Conservation (phyloP, 2,888 invertebrate species). For the Cephus nigrinus region DNA sequence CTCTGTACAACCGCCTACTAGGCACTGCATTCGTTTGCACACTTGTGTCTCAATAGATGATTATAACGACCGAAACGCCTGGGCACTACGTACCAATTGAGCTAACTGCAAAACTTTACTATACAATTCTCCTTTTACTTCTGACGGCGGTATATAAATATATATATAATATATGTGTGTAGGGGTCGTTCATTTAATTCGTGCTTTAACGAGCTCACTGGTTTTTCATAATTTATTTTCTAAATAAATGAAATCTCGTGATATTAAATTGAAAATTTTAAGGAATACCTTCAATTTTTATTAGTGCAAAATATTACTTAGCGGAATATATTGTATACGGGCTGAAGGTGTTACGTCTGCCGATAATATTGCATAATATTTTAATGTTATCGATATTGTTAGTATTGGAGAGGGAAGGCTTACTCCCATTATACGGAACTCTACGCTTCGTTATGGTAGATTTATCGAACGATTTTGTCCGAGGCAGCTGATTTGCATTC, state of each 20-base stretch:
- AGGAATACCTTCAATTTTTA: not conserved
- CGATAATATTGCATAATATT: not conserved
- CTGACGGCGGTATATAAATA: not conserved
- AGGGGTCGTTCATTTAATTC: not conserved
- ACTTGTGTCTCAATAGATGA: conserved; percentile 6
- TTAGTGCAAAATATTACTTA: not conserved
- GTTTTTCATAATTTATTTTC: not conserved
- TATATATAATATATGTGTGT: not conserved
- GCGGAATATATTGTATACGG: not conserved
- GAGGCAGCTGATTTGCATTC: conserved; percentile 30
- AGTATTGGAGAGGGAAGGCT: conserved; percentile 2
- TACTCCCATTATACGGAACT: conserved; percentile 20
- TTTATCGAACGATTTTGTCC: conserved; percentile 37
- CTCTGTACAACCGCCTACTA: not conserved
- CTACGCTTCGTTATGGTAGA: conserved; percentile 20
- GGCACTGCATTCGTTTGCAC: not conserved
- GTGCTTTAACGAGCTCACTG: not conserved
- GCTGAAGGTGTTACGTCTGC: not conserved
- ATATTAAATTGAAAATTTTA: not conserved
- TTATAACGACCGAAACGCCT: not conserved
- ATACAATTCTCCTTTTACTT: not conserved
- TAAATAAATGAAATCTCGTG: not conserved
- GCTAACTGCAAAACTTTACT: not conserved
- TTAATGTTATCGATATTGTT: not conserved
- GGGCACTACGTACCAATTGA: not conserved